Conservation (phyloP, 1,140 invertebrate species). For the Helicoverpa zea region DNA sequence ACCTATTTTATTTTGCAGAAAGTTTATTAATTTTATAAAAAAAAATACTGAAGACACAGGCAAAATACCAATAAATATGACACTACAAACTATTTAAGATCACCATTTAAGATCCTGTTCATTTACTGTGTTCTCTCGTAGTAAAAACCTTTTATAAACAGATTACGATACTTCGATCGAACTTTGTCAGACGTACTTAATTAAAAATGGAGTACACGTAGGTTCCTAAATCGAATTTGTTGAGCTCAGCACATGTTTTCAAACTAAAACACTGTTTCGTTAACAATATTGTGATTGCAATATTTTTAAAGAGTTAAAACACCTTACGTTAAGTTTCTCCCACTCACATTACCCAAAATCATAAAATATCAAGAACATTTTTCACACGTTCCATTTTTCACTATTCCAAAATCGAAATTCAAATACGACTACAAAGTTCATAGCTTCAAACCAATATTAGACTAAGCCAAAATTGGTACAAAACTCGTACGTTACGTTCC, state of each 20-base stretch:
- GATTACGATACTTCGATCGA: neutral
- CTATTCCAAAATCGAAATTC: constrained; percentile 8
- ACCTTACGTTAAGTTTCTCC: too few species aligned
- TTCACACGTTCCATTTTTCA: neutral
- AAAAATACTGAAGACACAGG: too few species aligned
- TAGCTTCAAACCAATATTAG: constrained; percentile 14
- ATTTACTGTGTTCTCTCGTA: neutral
- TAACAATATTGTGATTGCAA: too few species aligned
- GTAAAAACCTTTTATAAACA: neutral
- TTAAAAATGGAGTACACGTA: constrained; percentile 8
- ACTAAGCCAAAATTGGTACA: constrained; percentile 21
- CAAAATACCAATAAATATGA: too few species aligned
- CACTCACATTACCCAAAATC: too few species aligned
- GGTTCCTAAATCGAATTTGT: neutral
- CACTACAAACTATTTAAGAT: too few species aligned
- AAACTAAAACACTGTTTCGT: neutral
- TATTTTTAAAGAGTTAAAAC: too few species aligned
- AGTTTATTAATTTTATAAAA: too few species aligned
- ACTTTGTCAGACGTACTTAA: neutral
- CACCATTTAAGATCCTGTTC: too few species aligned
- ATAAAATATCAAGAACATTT: too few species aligned
- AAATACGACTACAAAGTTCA: constrained; percentile 5
- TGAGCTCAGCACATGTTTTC: neutral
- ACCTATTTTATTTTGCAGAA: too few species aligned
- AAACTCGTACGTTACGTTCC: constrained; percentile 8